Conservation (phyloP, 2,888 invertebrate species). For the Himalopsyche anomala region DNA sequence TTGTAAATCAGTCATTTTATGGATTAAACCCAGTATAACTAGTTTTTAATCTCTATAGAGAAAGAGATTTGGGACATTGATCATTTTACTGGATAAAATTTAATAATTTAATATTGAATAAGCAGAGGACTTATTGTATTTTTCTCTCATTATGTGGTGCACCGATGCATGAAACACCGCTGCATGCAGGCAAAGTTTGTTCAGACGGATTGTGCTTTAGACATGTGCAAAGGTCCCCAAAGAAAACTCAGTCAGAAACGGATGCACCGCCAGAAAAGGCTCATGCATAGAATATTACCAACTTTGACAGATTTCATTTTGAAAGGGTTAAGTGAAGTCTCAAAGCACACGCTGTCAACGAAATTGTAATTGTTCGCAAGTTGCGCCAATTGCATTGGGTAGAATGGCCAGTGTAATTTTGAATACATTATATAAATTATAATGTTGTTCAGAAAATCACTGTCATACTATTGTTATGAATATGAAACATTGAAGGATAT, state of each 20-base stretch:
- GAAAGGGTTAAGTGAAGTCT: slow-evolving; percentile 17
- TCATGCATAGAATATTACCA: slow-evolving; percentile 11
- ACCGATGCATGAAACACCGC: not conserved
- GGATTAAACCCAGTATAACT: too few relatives aligned
- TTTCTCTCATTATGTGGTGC: too few relatives aligned
- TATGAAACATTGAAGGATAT: too few relatives aligned
- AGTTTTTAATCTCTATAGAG: too few relatives aligned
- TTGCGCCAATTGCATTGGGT: not conserved
- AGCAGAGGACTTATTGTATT: too few relatives aligned
- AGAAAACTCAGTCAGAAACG: slow-evolving; percentile 23
- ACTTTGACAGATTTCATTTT: slow-evolving; percentile 21
- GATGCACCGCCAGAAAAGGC: slow-evolving; percentile 2
- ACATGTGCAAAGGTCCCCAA: slow-evolving; percentile 29
- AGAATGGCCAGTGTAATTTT: not conserved
- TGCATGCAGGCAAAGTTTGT: not conserved
- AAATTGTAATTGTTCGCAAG: slow-evolving; percentile 23
- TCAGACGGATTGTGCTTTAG: slow-evolving; percentile 24
- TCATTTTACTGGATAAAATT: too few relatives aligned
- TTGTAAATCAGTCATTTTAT: too few relatives aligned
- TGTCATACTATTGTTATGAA: too few relatives aligned
- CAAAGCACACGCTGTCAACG: slow-evolving; percentile 23
- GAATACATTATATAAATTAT: not conserved
- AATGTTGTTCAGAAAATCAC: too few relatives aligned
- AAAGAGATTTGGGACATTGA: too few relatives aligned
- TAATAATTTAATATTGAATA: too few relatives aligned